Base-by-base conservation (phyloP, 2,797 vertebrate genomes). In the Podarcis siculus region DNA sequence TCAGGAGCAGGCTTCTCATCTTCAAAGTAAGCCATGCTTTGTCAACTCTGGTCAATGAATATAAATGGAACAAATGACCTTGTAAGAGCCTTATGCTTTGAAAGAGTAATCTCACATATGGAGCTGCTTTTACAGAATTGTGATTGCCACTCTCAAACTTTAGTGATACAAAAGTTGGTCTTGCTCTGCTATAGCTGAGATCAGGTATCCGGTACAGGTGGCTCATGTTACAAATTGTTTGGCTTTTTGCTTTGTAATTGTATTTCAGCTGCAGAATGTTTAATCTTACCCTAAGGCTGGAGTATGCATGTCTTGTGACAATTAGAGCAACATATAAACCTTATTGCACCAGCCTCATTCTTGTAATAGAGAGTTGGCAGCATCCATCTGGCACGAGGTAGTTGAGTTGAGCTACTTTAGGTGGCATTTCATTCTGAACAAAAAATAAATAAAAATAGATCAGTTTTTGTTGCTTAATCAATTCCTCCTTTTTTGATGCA, bases 201-300 rank as follows among this genome's bases (percentile, higher is more conserved):
- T 87, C 13, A 83, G 67, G 25, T 80, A 75, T 27, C 5, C 19
- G 79, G 7, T 81, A 42, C 37, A 83, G 72, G 32, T 42, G 72
- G 80, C 79, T 61, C 21, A 39, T 66, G 37, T 37, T 71, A 27
- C 12, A 86, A 61, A 92, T 66, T 85, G 6, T 61, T 82, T 71
- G 12, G 69, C 27, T 71, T n/a, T 85, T 82, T 25, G 30, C 32
- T 58, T 58, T 79, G 42, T n/a, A 77, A 2, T 25, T 45, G 2
- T 69, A 5, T 66, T 86, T 84, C 77, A 90, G 42, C 7, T 89
- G 1, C 35, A n/a, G 75, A 82, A 75, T 73, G 58, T 89, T 64
- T 82, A 71, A 5, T 10, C 8, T 90, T 91, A 81, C 25, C 32
- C 79, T 88, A 45, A 71, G 32, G 90, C 86, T 85, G 21, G 3